Evolutionary conservation across 2,888 invertebrate species (phyloP).

Genomic region (Drosophila lutescens): DNA sequence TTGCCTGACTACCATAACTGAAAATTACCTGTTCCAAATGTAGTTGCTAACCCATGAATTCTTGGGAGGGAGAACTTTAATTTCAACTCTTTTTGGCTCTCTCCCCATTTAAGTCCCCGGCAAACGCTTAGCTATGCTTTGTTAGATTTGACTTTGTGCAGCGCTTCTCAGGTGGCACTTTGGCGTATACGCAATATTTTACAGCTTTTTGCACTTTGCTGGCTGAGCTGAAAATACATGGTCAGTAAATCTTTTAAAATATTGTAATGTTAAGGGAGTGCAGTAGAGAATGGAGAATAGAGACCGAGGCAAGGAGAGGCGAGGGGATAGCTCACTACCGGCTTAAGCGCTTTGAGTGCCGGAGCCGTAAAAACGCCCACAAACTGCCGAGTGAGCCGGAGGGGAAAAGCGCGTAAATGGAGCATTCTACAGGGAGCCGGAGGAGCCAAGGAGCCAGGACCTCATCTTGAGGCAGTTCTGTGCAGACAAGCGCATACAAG

Average conservation of each 20-base stretch:
- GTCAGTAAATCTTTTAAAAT: slow-evolving; percentile 78
- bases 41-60: slow-evolving; percentile 6
- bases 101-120: slow-evolving; percentile 11
- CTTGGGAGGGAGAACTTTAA: slow-evolving; percentile 15
- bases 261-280: slow-evolving; percentile 56
- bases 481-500: slow-evolving; percentile 54
- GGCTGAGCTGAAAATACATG: slow-evolving; percentile 55
- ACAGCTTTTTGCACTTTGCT: slow-evolving; percentile 73
- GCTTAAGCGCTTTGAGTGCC: slow-evolving; percentile 66
- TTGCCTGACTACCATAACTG: background rate
- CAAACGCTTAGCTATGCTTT: slow-evolving; percentile 46
- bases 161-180: slow-evolving; percentile 46
- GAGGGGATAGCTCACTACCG: slow-evolving; percentile 7
- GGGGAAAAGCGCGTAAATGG: slow-evolving; percentile 39
- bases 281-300: slow-evolving; percentile 6
- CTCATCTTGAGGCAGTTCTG: slow-evolving; percentile 48
- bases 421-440: slow-evolving; percentile 6
- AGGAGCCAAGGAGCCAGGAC: slow-evolving; percentile 17
- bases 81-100: slow-evolving; percentile 29
- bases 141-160: slow-evolving; percentile 55
- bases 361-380: slow-evolving; percentile 61
- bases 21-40: slow-evolving; percentile 1
- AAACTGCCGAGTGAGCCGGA: slow-evolving; percentile 15
- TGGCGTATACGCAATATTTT: slow-evolving; percentile 69
- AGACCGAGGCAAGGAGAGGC: background rate